Evolutionary conservation across 2,113 vertebrate species (phyloP).

Genomic region (Melanostigma gelatinosum): DNA sequence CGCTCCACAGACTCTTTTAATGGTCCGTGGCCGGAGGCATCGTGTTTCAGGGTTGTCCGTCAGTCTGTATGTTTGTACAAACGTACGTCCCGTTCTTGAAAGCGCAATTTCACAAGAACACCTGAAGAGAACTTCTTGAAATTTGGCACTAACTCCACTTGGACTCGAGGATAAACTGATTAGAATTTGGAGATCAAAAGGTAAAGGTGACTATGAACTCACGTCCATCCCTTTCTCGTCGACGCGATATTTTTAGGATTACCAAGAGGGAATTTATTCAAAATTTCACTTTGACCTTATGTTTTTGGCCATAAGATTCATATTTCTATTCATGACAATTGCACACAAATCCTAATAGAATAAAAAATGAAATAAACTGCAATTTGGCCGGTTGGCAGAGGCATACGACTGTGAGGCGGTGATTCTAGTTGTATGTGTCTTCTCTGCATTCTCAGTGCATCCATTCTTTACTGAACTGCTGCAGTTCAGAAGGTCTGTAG

Average conservation of each 20-base stretch:
- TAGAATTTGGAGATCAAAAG: background rate
- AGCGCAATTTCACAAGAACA: background rate
- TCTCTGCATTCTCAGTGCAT: constrained; percentile 1
- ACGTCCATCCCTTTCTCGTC: too few relatives aligned
- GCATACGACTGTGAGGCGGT: background rate
- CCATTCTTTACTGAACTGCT: constrained; percentile 9
- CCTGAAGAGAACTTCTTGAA: too few relatives aligned
- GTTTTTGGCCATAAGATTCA: background rate
- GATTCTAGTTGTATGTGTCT: constrained; percentile 10
- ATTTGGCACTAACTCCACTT: background rate
- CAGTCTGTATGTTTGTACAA: background rate
- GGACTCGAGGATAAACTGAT: background rate
- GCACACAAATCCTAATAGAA: background rate
- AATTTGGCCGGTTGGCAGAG: background rate
- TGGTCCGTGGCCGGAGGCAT: background rate
- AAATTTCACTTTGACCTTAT: too few relatives aligned
- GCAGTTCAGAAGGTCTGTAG: constrained; percentile 18
- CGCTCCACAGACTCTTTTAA: background rate
- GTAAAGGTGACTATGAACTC: too few relatives aligned
- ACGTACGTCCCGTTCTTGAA: background rate
- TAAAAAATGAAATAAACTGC: background rate
- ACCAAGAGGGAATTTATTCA: too few relatives aligned
- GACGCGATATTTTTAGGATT: too few relatives aligned
- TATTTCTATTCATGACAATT: background rate
- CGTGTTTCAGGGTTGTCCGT: background rate